Conservation (phyloP, 2,113 vertebrate species). For the Catagonus wagneri region DNA sequence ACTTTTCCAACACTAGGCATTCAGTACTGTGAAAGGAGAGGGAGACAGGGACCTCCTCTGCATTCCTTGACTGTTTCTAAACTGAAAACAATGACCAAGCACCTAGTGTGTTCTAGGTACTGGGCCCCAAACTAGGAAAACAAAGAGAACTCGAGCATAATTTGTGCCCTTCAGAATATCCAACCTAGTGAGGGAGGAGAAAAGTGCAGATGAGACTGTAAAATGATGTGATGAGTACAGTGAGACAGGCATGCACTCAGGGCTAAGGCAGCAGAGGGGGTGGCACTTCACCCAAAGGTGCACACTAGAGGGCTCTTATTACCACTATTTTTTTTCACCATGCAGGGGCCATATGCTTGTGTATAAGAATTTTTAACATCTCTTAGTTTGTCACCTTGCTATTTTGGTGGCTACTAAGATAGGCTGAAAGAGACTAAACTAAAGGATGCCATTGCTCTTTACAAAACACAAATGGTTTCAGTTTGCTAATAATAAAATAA, state of each 20-base stretch:
- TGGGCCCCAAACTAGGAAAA: background rate
- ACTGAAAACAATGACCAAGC: background rate
- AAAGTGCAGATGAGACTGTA: background rate
- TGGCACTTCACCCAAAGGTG: too few species aligned
- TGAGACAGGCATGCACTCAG: accelerated
- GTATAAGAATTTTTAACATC: background rate
- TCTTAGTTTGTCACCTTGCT: background rate
- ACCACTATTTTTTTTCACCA: background rate
- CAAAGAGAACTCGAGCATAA: background rate
- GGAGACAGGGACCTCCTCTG: background rate
- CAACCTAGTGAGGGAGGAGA: background rate
- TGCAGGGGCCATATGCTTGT: too few species aligned
- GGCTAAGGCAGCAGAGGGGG: background rate
- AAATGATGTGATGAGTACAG: accelerated
- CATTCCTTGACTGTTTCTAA: background rate
- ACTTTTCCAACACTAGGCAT: background rate
- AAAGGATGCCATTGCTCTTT: background rate
- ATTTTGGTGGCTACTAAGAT: background rate
- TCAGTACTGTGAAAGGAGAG: background rate
- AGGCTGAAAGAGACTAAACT: background rate
- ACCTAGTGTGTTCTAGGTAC: background rate
- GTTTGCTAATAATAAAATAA: background rate
- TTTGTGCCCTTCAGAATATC: background rate
- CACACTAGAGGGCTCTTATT: background rate
- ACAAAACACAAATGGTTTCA: background rate